Base-by-base conservation (phyloP, 2,797 vertebrate genomes). In the Alauda arvensis region DNA sequence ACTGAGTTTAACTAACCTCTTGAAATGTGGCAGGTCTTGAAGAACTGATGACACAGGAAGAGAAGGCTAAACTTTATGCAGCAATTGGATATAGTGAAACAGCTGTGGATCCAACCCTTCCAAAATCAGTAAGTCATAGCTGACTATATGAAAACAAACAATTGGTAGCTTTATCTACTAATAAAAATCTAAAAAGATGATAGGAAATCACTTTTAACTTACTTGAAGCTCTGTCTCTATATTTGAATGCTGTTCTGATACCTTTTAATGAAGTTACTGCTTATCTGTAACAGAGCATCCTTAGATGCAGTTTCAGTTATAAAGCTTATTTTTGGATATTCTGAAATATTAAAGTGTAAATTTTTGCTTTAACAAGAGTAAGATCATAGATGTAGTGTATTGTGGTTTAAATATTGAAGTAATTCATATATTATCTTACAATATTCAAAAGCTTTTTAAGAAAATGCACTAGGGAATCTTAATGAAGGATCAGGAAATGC, bases 11-110 rank as follows among this genome's bases (percentile, higher is more conserved):
- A 82, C 51, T 83, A 29, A 90, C 16, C 5, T 91, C 13, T 87
- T 95, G 39, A 77, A 67, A 89, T 94, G 31, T 94, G 59, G 82
- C 92, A 99, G 99, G 97, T 88, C 98, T 99, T 95, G 98, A 98
- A 95, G 97, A 97, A 78, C 93, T 99, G 70, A 98, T 99, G 97
- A 99, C 98, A 10, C 31, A 95, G 43, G 98, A 97, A 87, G 99
- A 99, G 95, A 99, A 99, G 95, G 60, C 96, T 91, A 99, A 98
- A 96, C 98, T 99, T 84, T 99, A 99, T 97, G 98, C 98, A 96
- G 99, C 99, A 95, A 99, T 99, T 89, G 99, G 99, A 76, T 99
- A 99, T 95, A 99, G 99, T 91, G 99, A 99, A 90, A 98, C 97
- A 7, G 97, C 97, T 78, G 97, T 97, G 82, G 99, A 99, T 96